Evolutionary conservation across 1,140 invertebrate genomes (phyloP).

Genomic region (Ctenoplectra terminalis): DNA sequence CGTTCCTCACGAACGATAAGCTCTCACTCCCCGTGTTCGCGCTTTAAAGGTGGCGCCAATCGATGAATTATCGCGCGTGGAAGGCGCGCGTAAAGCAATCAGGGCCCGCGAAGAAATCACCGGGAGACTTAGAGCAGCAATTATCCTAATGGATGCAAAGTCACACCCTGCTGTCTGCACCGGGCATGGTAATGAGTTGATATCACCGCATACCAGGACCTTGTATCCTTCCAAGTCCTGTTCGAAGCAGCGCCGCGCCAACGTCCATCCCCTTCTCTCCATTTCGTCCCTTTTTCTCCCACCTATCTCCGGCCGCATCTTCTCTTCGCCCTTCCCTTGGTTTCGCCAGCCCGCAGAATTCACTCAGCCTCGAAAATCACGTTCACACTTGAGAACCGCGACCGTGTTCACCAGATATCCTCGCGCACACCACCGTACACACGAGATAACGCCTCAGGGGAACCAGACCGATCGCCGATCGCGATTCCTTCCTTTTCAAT

Average conservation of each 20-base stretch:
- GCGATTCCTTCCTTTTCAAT: neutral
- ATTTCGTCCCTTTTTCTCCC: conserved; percentile 57
- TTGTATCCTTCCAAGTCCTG: conserved; percentile 76
- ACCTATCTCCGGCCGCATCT: conserved; percentile 55
- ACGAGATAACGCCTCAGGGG: conserved; percentile 21
- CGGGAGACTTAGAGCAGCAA: conserved; percentile 78
- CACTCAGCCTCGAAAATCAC: conserved; percentile 61
- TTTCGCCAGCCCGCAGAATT: conserved; percentile 40
- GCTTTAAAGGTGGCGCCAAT: conserved; percentile 55
- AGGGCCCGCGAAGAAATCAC: conserved; percentile 66
- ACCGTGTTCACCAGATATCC: conserved; percentile 40
- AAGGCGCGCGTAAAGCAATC: conserved; percentile 73
- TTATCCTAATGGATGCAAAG: conserved; percentile 84
- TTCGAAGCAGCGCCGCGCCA: conserved; percentile 26
- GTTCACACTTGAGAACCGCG: conserved; percentile 50
- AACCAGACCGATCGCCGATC: conserved; percentile 11
- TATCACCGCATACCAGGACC: conserved; percentile 82
- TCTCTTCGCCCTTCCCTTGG: conserved; percentile 4
- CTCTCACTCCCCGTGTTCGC: neutral
- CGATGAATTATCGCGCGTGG: conserved; percentile 69
- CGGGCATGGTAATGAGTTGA: conserved; percentile 83
- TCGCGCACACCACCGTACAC: neutral
- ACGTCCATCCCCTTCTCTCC: conserved; percentile 31
- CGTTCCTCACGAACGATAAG: conserved; percentile 7
- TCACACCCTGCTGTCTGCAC: conserved; percentile 78